A percentile compares a stretch with the other conserved stretches of the same genome.
Evolutionary conservation across 2,113 vertebrate genomes (phyloP).

Genomic region (Ondatra zibethicus): DNA sequence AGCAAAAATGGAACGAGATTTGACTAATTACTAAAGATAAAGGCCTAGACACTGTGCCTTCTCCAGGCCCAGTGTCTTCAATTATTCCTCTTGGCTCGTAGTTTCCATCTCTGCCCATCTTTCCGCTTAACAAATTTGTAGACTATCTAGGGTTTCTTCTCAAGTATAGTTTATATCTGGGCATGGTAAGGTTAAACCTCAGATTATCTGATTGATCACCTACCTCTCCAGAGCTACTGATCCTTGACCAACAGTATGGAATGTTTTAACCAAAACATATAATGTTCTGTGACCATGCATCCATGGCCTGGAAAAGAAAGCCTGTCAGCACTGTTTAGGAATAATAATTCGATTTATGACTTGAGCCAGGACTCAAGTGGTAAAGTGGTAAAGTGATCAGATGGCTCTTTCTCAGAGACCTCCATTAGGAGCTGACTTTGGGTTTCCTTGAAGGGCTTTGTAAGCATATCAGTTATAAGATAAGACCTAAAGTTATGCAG

Average conservation of each 20-base stretch:
- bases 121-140: not conserved
- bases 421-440: not conserved
- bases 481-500: not conserved
- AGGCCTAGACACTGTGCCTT: not conserved
- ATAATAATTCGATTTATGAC: constrained; percentile 49
- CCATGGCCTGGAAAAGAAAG: not conserved
- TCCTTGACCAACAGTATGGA: not conserved
- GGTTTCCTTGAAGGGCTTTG: not conserved
- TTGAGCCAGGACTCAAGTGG: not conserved
- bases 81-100: not conserved
- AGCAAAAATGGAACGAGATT: not conserved
- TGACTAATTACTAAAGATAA: not conserved
- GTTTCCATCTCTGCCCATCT: not conserved
- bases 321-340: constrained; percentile 30
- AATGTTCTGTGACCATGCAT: not conserved
- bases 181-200: not conserved
- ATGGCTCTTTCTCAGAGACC: not conserved
- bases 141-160: not conserved
- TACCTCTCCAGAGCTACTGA: not conserved
- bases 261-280: not conserved
- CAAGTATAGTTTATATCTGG: not conserved
- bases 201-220: not conserved
- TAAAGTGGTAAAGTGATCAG: not conserved
- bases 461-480: not conserved
- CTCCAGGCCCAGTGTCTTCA: not conserved